phyloP scores from a whole-genome alignment of 2,113 vertebrate species.

The Thryonomys swinderianus region DNA sequence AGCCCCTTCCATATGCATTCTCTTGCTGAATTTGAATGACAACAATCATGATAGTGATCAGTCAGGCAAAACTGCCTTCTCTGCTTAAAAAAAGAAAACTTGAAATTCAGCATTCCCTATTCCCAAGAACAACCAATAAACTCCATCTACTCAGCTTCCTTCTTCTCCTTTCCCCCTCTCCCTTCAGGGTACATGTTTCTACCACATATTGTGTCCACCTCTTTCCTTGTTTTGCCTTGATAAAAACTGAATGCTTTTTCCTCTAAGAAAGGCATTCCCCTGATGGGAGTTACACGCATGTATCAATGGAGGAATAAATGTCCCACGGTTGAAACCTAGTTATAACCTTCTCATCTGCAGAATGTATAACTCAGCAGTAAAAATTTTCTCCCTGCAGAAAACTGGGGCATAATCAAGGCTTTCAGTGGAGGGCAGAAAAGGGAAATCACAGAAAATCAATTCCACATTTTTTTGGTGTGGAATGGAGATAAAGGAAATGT shows the following conservation, averaged over 20 bases:
- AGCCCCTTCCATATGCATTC: not conserved
- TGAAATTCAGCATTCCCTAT: conserved; percentile 58
- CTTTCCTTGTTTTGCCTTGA: not conserved
- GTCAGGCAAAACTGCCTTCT: conserved; percentile 33
- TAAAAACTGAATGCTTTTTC: not conserved
- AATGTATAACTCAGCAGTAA: conserved; percentile 71
- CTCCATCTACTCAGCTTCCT: not conserved
- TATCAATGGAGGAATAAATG: conserved; percentile 52
- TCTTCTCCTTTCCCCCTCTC: not conserved
- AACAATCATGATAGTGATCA: not conserved
- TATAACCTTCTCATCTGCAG: conserved; percentile 71
- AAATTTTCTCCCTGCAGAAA: conserved; percentile 72
- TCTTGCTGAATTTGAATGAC: conserved; percentile 30
- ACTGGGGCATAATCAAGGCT: conserved; percentile 73
- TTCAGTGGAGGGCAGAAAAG: conserved; percentile 73
- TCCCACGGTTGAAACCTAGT: conserved; percentile 37
- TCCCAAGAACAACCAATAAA: conserved; percentile 5
- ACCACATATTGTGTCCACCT: not conserved
- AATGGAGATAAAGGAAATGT: conserved; percentile 70
- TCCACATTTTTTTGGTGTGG: conserved; percentile 61
- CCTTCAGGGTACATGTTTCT: not conserved
- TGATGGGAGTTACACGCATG: not conserved
- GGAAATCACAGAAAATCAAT: conserved; percentile 78
- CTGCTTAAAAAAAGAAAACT: conserved; percentile 59
- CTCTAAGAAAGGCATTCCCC: conserved; percentile 27